A percentile compares a stretch with the other conserved stretches of the same genome.
Evolutionary conservation across 2,113 vertebrate species (phyloP).

Genomic region (Seriola dumerili): DNA sequence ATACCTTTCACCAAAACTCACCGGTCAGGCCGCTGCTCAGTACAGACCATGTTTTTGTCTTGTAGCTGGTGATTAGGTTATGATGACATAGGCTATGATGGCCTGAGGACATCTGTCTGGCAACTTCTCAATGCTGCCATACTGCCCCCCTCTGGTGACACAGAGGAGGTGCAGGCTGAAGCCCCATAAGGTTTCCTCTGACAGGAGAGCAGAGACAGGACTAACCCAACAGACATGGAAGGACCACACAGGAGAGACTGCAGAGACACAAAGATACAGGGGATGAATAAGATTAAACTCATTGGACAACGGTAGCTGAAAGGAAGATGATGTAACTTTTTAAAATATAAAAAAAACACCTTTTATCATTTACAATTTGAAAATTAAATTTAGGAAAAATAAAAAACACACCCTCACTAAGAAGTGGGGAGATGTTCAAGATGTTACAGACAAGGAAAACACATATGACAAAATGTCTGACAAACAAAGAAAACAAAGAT

Average conservation of each 20-base stretch:
- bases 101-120: conserved; percentile 88
- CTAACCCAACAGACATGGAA: conserved; percentile 84
- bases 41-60: conserved; percentile 85
- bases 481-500: background rate
- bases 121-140: conserved; percentile 87
- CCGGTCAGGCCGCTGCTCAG: background rate
- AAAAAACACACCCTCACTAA: too few species aligned
- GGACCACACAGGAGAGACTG: conserved; percentile 95
- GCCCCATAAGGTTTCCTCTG: conserved; percentile 78
- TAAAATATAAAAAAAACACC: too few species aligned
- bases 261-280: conserved; percentile 1
- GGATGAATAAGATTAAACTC: too few species aligned
- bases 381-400: too few species aligned
- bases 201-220: conserved; percentile 86
- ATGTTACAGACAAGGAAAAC: background rate
- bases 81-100: conserved; percentile 86
- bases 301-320: too few species aligned
- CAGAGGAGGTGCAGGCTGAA: conserved; percentile 90
- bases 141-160: conserved; percentile 83
- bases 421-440: background rate
- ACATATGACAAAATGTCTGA: too few species aligned
- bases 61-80: conserved; percentile 87
- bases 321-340: too few species aligned
- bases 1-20: background rate
- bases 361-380: too few species aligned